These are phyloP conservation scores for Pristis pectinata DNA, from an alignment of 2,797 vertebrate species.

Conservation along the genomic window DNA sequence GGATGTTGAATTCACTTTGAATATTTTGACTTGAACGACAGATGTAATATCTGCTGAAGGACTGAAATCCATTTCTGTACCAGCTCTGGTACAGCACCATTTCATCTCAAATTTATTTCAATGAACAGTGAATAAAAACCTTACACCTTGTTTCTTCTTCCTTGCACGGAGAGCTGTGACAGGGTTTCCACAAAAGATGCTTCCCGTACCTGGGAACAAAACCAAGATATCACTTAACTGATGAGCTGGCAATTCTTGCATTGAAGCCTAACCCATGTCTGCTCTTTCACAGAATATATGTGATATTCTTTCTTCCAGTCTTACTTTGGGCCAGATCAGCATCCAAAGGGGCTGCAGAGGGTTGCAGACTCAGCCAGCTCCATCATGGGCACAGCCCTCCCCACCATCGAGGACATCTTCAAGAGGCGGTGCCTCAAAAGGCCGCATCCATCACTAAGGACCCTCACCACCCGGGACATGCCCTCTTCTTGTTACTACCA, in stretches of 20 bases:
- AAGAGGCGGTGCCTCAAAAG: too few species aligned
- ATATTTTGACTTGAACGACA: not conserved
- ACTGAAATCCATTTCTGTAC: not conserved
- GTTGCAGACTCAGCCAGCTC: too few species aligned
- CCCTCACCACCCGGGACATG: too few species aligned
- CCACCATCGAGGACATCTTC: too few species aligned
- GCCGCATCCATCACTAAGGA: too few species aligned
- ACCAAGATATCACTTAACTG: conserved; percentile 30
- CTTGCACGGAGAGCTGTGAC: conserved; percentile 68
- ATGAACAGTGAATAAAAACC: conserved; percentile 36
- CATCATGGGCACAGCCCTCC: too few species aligned
- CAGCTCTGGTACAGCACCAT: not conserved
- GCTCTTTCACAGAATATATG: too few species aligned
- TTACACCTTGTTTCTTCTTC: conserved; percentile 68
- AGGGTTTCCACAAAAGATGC: conserved; percentile 84
- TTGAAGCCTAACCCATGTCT: too few species aligned
- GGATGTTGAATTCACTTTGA: not conserved
- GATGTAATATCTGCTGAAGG: not conserved
- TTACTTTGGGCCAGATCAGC: too few species aligned
- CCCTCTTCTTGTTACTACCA: too few species aligned
- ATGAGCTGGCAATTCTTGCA: not conserved
- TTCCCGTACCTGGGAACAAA: conserved; percentile 63
- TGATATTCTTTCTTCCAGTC: too few species aligned
- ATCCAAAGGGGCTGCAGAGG: too few species aligned
- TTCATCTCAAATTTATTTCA: not conserved